Evolutionary conservation across 1,140 invertebrate species (phyloP).

Genomic region (Spodoptera frugiperda): DNA sequence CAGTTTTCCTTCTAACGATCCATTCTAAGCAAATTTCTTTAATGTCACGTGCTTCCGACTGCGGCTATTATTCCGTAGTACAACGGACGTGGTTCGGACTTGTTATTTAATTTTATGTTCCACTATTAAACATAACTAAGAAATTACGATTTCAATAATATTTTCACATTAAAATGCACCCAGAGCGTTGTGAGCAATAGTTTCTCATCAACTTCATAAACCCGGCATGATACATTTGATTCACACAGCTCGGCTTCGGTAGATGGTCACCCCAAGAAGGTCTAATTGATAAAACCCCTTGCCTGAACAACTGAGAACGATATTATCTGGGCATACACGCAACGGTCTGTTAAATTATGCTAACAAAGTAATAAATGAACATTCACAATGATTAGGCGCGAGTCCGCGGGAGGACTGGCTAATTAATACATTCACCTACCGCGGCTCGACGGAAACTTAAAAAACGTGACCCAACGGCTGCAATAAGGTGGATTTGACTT

Average conservation of each 20-base stretch:
- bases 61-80: slow-evolving; percentile 26
- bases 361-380: slow-evolving; percentile 67
- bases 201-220: slow-evolving; percentile 25
- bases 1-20: slow-evolving; percentile 72
- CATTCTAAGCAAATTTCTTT: slow-evolving; percentile 75
- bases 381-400: slow-evolving; percentile 58
- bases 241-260: slow-evolving; percentile 33
- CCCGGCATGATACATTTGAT: slow-evolving; percentile 35
- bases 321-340: slow-evolving; percentile 55
- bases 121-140: background rate
- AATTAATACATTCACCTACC: slow-evolving; percentile 83
- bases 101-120: slow-evolving; percentile 1
- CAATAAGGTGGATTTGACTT: slow-evolving; percentile 81
- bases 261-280: slow-evolving; percentile 37
- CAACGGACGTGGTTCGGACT: background rate
- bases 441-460: slow-evolving; percentile 67
- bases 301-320: slow-evolving; percentile 26
- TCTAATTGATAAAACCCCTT: slow-evolving; percentile 45
- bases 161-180: background rate
- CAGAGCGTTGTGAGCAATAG: background rate
- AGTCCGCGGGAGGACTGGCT: slow-evolving; percentile 56
- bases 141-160: background rate
- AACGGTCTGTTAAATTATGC: slow-evolving; percentile 65
- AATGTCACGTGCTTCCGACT: slow-evolving; percentile 70
- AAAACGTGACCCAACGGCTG: slow-evolving; percentile 80